Evolutionary conservation across 2,888 invertebrate species (phyloP).

Genomic region (Melipona bicolor): DNA sequence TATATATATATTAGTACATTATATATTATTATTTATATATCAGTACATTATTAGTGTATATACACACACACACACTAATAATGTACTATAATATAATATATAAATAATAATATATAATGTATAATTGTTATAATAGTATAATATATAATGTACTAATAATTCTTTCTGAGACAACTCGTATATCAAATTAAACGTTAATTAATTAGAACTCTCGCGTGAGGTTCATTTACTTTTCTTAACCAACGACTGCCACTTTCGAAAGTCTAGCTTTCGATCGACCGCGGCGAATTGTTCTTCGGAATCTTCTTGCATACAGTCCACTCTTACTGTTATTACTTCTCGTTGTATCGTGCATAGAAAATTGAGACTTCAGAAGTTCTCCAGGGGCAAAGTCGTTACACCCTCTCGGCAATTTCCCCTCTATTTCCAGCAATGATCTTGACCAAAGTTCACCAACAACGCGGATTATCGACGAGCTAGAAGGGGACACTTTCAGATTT

Average conservation of each 20-base stretch:
- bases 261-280: not conserved
- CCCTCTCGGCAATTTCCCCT: not conserved
- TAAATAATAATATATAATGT: too few relatives aligned
- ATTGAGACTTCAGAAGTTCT: too few relatives aligned
- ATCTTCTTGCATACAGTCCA: not conserved
- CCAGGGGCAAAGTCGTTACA: conserved; percentile 4
- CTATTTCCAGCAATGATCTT: not conserved
- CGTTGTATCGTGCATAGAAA: not conserved
- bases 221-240: conserved; percentile 15
- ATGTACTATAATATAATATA: too few relatives aligned
- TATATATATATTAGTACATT: too few relatives aligned
- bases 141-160: too few relatives aligned
- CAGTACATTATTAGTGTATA: too few relatives aligned
- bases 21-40: too few relatives aligned
- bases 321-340: not conserved
- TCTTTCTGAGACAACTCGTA: too few relatives aligned
- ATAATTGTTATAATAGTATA: too few relatives aligned
- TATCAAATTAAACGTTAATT: not conserved
- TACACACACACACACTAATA: too few relatives aligned
- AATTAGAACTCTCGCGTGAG: conserved; percentile 49
- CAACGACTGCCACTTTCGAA: not conserved
- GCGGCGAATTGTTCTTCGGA: conserved; percentile 18
- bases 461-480: conserved; percentile 23
- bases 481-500: not conserved
- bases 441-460: not conserved